Evolutionary conservation across 2,888 invertebrate species (phyloP), one percentile per base, ranked within the genome.

Genomic region (Aelia acuminata): DNA sequence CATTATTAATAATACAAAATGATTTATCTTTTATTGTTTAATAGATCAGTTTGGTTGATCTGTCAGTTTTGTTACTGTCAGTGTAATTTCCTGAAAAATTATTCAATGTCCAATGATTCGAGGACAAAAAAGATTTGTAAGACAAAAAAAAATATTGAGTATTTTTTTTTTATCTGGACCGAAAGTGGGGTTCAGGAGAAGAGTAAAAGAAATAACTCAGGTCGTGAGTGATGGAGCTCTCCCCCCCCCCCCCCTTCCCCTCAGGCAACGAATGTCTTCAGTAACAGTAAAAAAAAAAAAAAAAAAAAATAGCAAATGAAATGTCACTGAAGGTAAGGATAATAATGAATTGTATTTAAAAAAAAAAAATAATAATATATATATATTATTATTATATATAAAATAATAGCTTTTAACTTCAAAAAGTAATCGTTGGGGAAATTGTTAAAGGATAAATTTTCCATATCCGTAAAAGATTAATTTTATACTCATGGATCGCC

Each of bases 141-240:
- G 35, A 70, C 31, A 31, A 63, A 63, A 63, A 63, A 63, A 70
- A 70, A 70, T 35, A 70, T 70, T 35, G 31, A 35, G 63, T 35
- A 7, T 15, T 35, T 70, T 1, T 70, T 70, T 70, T 70, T 70
- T 63, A 4, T 22, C 5, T 35, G 18, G 18, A 20, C 31, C 15
- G 63, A 70, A 70, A 35, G 63, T 70, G 35, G 63, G 35, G 3
- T 63, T 13, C 15, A 18, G 63, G 11, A 22, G 57, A 57, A 35
- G 31, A 35, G 18, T 18, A 26, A 70, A 70, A 70, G 63, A 70
- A 70, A 70, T 35, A 3, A 35, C 35, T 43, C 43, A 7, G 31
- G 35, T 3, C 4, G 31, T 70, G 63, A 70, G 18, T 35, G 63
- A 70, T 70, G 63, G 63, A 0, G 3, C 31, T 26, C 18, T 7